These are phyloP conservation scores for Syngnathus floridae DNA, from an alignment of 2,113 vertebrate species.

Conservation along the genomic window DNA sequence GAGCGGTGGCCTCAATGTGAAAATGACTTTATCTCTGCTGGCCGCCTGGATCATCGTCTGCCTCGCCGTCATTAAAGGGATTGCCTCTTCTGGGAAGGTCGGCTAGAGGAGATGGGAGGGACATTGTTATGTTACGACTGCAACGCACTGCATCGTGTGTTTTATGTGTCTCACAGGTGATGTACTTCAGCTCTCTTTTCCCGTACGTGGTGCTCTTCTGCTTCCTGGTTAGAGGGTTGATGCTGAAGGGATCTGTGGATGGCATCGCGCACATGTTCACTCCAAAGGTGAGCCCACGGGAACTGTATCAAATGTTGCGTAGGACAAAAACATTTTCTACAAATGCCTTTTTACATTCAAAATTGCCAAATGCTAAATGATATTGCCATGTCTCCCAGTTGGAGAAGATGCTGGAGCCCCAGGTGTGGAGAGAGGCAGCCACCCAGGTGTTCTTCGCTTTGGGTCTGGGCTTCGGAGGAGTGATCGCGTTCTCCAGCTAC, in stretches of 20 bases:
- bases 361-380: not conserved
- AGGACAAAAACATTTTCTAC: too few species aligned
- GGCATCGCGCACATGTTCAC: slow-evolving; percentile 98
- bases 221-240: slow-evolving; percentile 87
- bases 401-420: slow-evolving; percentile 97
- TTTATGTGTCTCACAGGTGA: slow-evolving; percentile 75
- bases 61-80: slow-evolving; percentile 91
- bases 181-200: slow-evolving; percentile 99
- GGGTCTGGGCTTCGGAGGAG: slow-evolving; percentile 92
- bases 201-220: slow-evolving; percentile 94
- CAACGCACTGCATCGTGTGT: not conserved
- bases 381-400: slow-evolving; percentile 64
- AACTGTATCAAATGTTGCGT: not conserved
- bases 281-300: slow-evolving; percentile 78
- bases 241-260: slow-evolving; percentile 90
- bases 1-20: slow-evolving; percentile 89
- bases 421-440: slow-evolving; percentile 95
- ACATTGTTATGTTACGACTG: not conserved
- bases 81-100: slow-evolving; percentile 97
- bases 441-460: slow-evolving; percentile 97
- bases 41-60: slow-evolving; percentile 92
- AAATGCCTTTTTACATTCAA: not conserved
- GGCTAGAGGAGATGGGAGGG: not conserved
- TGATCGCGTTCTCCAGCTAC: slow-evolving; percentile 99
- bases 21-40: slow-evolving; percentile 90